Percentiles rank a stretch among this genome's conserved stretches.
Evolutionary conservation across 2,797 vertebrate genomes (phyloP).

Genomic region (Neomorphus geoffroyi): DNA sequence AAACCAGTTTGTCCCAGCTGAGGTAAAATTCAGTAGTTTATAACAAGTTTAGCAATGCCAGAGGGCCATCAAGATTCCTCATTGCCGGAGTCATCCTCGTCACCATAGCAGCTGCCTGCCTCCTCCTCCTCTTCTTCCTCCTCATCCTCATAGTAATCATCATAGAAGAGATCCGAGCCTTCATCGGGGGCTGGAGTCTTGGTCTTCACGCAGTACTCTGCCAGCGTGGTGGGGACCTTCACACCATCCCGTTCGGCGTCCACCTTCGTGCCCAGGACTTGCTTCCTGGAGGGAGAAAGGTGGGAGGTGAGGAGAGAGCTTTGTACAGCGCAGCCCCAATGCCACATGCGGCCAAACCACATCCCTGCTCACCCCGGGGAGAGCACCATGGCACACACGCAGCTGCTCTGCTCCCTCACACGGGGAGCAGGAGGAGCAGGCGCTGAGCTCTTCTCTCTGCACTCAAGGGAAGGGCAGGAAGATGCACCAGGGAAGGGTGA

Average conservation of each 20-base stretch:
- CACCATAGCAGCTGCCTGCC: conserved; percentile 88
- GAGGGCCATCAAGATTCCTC: conserved; percentile 89
- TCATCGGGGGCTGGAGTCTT: conserved; percentile 88
- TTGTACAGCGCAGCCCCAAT: fast-evolving
- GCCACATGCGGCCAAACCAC: fast-evolving
- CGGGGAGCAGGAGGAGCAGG: no score
- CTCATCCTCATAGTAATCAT: conserved; percentile 92
- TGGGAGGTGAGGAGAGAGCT: background rate
- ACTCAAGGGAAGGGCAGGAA: no score
- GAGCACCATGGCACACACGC: no score
- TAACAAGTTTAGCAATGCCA: background rate
- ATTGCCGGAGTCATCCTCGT: conserved; percentile 91
- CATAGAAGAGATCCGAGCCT: conserved; percentile 93
- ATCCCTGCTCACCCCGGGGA: background rate
- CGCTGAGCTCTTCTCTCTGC: no score
- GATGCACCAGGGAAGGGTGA: no score
- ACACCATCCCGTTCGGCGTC: conserved; percentile 92
- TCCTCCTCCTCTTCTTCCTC: conserved; percentile 89
- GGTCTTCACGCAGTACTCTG: conserved; percentile 94
- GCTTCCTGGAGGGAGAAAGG: conserved; percentile 80
- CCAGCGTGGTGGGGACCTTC: conserved; percentile 93
- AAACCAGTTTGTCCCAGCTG: conserved; percentile 60
- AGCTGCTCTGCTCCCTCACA: no score
- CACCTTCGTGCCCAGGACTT: conserved; percentile 91
- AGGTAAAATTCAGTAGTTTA: conserved; percentile 75